phyloP scores from a whole-genome alignment of 2,888 invertebrate genomes.

The Trichogramma dendrolimi region DNA sequence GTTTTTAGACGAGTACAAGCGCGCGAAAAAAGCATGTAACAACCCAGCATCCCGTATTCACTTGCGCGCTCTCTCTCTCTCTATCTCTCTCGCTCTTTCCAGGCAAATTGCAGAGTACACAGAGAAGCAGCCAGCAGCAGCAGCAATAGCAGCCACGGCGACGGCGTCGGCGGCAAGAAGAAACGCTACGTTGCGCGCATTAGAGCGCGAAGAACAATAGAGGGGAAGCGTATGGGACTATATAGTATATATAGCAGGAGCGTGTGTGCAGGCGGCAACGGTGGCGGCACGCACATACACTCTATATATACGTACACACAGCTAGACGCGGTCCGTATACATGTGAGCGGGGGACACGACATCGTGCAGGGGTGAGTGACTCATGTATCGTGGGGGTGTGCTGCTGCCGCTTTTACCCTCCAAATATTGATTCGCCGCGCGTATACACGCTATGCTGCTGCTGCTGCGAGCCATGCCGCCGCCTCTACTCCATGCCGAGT shows the following conservation, averaged over 20 bases:
- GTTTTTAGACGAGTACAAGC: too few species aligned
- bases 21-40: too few species aligned
- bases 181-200: conserved; percentile 11
- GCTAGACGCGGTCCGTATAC: neutral
- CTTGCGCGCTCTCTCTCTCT: too few species aligned
- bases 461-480: neutral
- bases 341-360: conserved; percentile 1
- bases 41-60: too few species aligned
- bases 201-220: conserved; percentile 27
- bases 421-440: conserved; percentile 48
- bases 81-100: too few species aligned
- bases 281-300: neutral
- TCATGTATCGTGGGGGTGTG: conserved; percentile 48
- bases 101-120: too few species aligned
- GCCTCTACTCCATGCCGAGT: too few species aligned
- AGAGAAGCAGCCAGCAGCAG: neutral
- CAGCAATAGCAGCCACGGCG: neutral
- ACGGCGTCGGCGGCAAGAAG: neutral
- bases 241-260: neutral
- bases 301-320: neutral
- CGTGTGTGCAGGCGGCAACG: neutral
- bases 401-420: conserved; percentile 37
- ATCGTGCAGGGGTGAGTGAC: conserved; percentile 43
- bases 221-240: neutral
- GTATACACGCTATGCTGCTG: conserved; percentile 18